Conservation (phyloP, 2,888 invertebrate species). For the Maniola hyperantus region DNA sequence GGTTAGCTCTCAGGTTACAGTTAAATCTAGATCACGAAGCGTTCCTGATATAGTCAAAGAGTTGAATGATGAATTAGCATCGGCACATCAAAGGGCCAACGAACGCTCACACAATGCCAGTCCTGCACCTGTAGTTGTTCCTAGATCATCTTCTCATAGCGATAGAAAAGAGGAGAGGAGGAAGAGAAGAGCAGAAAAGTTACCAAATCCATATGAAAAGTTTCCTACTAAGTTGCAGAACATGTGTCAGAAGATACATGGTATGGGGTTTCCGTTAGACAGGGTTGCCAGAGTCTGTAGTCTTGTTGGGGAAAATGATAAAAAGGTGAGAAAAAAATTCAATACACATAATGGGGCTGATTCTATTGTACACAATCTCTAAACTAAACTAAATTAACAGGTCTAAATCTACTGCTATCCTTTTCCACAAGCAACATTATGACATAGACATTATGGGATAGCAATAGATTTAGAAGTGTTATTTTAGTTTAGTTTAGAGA, state of each 20-base stretch:
- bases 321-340: slow-evolving; percentile 84
- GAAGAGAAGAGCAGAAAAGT: slow-evolving; percentile 57
- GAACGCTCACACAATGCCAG: slow-evolving; percentile 80
- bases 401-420: no score
- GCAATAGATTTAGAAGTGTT: no score
- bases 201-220: slow-evolving; percentile 70
- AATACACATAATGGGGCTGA: no score
- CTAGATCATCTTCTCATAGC: slow-evolving; percentile 51
- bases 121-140: slow-evolving; percentile 64
- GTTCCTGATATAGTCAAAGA: slow-evolving; percentile 90
- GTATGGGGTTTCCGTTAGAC: slow-evolving; percentile 94
- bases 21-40: slow-evolving; percentile 82
- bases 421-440: no score
- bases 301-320: slow-evolving; percentile 90
- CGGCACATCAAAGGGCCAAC: slow-evolving; percentile 72
- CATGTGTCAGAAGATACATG: slow-evolving; percentile 88
- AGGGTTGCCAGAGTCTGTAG: slow-evolving; percentile 91
- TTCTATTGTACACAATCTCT: no score
- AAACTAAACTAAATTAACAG: no score
- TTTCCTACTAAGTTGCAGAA: slow-evolving; percentile 82
- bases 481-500: no score
- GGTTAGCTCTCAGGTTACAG: slow-evolving; percentile 49
- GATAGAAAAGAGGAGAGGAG: slow-evolving; percentile 54
- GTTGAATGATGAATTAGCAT: slow-evolving; percentile 85
- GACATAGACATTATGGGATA: no score